Percentiles rank a stretch among this genome's conserved stretches.
Evolutionary conservation across 2,797 vertebrate species (phyloP).

Genomic region (Nasua narica): DNA sequence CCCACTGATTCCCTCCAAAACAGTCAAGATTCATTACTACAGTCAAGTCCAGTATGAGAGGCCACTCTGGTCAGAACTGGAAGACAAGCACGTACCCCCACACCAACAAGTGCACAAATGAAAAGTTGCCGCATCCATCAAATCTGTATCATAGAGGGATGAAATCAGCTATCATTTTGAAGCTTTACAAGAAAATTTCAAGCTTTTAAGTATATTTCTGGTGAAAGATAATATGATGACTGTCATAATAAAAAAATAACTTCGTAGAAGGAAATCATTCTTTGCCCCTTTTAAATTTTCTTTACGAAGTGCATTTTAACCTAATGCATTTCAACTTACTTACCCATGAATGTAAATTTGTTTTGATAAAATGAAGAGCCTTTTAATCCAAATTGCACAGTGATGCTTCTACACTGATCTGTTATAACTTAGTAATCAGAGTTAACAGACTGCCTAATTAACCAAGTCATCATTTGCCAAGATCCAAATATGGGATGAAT

Average conservation of each 20-base stretch:
- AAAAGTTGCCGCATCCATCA: not conserved
- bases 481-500: constrained; percentile 76
- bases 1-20: not conserved
- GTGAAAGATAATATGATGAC: constrained; percentile 53
- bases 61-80: not conserved
- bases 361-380: constrained; percentile 81
- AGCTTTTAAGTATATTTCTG: constrained; percentile 57
- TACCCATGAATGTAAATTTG: constrained; percentile 74
- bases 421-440: constrained; percentile 80
- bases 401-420: constrained; percentile 76
- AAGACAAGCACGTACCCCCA: not conserved
- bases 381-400: constrained; percentile 83
- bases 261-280: constrained; percentile 67
- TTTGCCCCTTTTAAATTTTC: constrained; percentile 73
- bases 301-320: constrained; percentile 73
- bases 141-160: constrained; percentile 18
- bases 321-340: constrained; percentile 66
- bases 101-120: not conserved
- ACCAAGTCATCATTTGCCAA: constrained; percentile 77
- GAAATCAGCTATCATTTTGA: constrained; percentile 49
- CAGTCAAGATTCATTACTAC: not conserved
- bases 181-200: constrained; percentile 61
- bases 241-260: constrained; percentile 68
- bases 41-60: not conserved
- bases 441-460: constrained; percentile 84